A percentile compares a stretch with the other conserved stretches of the same genome.
These are phyloP conservation scores for Leucopsar rothschildi DNA, from an alignment of 2,113 vertebrate genomes.

Conservation along the genomic window DNA sequence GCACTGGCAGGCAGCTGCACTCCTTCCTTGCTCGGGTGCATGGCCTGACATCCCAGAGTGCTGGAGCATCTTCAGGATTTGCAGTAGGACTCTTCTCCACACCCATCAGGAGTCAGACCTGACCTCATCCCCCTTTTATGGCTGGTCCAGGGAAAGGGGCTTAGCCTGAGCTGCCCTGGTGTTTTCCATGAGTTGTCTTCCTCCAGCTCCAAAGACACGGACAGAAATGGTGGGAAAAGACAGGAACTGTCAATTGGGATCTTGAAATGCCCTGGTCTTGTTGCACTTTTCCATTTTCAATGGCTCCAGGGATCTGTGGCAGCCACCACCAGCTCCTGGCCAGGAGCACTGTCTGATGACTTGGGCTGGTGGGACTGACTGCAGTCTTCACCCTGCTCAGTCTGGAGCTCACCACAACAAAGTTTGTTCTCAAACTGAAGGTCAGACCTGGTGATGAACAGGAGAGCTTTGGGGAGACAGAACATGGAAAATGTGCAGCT, in stretches of 20 bases:
- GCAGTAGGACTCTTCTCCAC: neutral
- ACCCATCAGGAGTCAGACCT: neutral
- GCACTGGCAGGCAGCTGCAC: neutral
- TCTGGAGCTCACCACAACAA: neutral
- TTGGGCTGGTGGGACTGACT: neutral
- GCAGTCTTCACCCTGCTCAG: neutral
- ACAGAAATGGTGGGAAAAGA: neutral
- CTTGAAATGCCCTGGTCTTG: neutral
- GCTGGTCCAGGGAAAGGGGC: neutral
- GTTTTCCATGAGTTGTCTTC: neutral
- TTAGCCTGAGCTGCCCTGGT: neutral
- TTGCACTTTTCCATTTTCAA: neutral
- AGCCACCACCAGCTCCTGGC: neutral
- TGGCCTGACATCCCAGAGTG: accelerated
- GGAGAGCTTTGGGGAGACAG: neutral
- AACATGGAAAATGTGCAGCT: neutral
- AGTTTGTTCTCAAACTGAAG: neutral
- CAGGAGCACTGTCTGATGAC: neutral
- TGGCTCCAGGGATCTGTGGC: neutral
- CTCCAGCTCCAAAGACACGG: neutral
- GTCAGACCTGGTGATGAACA: neutral
- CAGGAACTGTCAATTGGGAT: neutral
- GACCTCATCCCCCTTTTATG: neutral
- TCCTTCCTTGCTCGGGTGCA: neutral
- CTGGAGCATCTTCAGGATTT: neutral